Conservation (phyloP, 2,888 invertebrate genomes). For the Rhopalosiphum nymphaeae region DNA sequence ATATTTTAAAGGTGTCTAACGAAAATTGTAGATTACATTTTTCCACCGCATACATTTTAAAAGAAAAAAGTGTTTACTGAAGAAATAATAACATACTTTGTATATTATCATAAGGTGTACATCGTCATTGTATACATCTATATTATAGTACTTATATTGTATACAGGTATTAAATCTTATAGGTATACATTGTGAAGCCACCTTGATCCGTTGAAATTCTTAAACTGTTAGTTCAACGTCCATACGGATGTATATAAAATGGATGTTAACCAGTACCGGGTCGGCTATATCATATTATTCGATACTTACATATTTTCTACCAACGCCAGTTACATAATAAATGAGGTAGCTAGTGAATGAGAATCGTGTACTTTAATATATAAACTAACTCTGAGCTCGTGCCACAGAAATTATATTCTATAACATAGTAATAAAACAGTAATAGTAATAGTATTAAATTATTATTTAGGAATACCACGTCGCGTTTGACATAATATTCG, state of each 20-base stretch:
- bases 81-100: no score
- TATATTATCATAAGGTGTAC: no score
- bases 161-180: no score
- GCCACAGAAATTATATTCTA: background rate
- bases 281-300: background rate
- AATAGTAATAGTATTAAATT: background rate
- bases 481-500: background rate
- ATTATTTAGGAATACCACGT: background rate
- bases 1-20: no score
- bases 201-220: no score
- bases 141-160: no score
- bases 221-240: no score
- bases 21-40: background rate
- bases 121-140: no score
- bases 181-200: no score
- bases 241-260: background rate
- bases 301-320: background rate
- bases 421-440: background rate
- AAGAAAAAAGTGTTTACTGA: background rate
- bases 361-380: background rate
- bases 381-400: background rate
- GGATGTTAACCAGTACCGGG: background rate
- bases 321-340: background rate
- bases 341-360: background rate
- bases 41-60: background rate